These are phyloP conservation scores for Pitangus sulphuratus DNA, from an alignment of 2,797 vertebrate species.

Conservation along the genomic window DNA sequence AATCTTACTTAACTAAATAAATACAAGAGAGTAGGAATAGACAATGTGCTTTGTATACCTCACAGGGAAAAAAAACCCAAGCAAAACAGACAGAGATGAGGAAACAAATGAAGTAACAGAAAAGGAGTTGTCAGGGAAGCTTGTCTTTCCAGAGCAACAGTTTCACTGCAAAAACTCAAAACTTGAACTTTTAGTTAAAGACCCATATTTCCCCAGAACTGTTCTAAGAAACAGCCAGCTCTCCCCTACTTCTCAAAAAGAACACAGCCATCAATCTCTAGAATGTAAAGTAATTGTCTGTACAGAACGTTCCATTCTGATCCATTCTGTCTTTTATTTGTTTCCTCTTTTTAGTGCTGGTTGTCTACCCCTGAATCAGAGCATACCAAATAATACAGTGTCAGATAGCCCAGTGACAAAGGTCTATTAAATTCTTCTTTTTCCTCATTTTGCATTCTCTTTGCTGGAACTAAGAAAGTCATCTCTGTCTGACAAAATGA, in stretches of 20 bases:
- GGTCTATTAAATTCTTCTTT: slow-evolving; percentile 10
- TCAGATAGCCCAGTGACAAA: not conserved
- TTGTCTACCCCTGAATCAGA: not conserved
- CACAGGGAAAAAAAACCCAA: not conserved
- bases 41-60: not conserved
- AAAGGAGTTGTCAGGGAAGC: not conserved
- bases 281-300: not conserved
- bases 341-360: not conserved
- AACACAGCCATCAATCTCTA: not conserved
- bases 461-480: slow-evolving; percentile 5
- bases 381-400: not conserved
- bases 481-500: not conserved
- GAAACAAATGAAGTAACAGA: not conserved
- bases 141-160: slow-evolving; percentile 27
- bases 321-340: not conserved
- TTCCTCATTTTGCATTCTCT: slow-evolving; percentile 13
- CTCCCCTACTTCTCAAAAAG: not conserved
- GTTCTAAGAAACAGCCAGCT: not conserved
- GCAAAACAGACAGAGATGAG: not conserved
- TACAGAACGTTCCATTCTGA: not conserved
- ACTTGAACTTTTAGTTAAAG: not conserved
- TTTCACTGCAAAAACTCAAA: not conserved
- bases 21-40: not conserved
- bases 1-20: not conserved
- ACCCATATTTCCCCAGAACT: not conserved